Base-by-base conservation (phyloP, 1,140 invertebrate species). In the Cydia strobilella region DNA sequence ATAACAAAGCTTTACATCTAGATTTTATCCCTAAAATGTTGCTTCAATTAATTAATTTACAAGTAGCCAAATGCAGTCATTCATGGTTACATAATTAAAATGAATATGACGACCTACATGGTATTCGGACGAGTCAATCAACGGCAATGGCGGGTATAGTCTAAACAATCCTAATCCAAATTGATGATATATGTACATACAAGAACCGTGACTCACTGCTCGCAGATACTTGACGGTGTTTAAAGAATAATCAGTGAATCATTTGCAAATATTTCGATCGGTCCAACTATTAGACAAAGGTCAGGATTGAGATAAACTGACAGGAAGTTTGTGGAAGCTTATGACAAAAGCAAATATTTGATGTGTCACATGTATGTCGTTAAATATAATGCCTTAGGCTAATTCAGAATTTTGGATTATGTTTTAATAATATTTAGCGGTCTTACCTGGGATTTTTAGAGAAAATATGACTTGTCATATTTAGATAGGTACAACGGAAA, bases 121-220 rank as follows among this genome's bases (percentile, higher is more conserved):
- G 65, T 69, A 39, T 39, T 20, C 65, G 65, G 65, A 69, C 65
- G 65, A 69, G 65, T 69, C 65, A 69, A 69, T 69, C 65, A 69
- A n/a, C 65, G 23, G n/a, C 31, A 3, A 20, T 27, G 65, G 31
- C 35, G 65, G 31, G 31, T 39, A 7, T 51, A 69, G 65, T 69
- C 65, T 69, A 69, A 69, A 69, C 65, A 69, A 35, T 69, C 65
- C 31, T 69, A 69, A 69, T 69, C 65, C 65, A 69, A 69, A 69
- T 69, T 69, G 65, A 69, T 69, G 65, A 69, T 69, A 31, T 66
- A 66, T 31, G 27, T 27, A 39, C 10, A 69, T 42, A 69, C 35
- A 69, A 69, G 65, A 69, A 42, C 6, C 27, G 31, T 69, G 65
- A 69, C 65, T 69, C 65, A 69, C 9, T 35, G 65, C 65, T 6